A percentile compares a stretch with the other conserved stretches of the same genome.
Evolutionary conservation across 2,797 vertebrate species (phyloP).

Genomic region (Cichlasoma orientale): DNA sequence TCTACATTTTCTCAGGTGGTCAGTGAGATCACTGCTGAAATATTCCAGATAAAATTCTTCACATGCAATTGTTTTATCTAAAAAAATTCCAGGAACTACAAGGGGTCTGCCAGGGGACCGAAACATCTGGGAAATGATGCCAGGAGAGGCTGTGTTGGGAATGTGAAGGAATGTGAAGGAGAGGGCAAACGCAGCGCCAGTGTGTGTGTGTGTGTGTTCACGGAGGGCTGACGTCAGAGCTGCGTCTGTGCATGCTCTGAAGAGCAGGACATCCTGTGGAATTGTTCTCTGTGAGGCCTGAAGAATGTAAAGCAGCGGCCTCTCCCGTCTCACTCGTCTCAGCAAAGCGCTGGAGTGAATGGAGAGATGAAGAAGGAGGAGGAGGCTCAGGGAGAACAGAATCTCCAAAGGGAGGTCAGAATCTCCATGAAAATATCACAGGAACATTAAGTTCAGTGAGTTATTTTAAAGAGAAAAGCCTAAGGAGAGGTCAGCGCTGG

Average conservation of each 20-base stretch:
- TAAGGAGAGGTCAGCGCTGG: background rate
- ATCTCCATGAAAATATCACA: slow-evolving; percentile 1
- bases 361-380: background rate
- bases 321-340: slow-evolving; percentile 29
- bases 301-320: slow-evolving; percentile 65
- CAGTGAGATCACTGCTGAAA: background rate
- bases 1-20: background rate
- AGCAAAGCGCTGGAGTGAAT: slow-evolving; percentile 3
- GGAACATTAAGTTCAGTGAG: background rate
- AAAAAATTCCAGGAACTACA: slow-evolving; percentile 15
- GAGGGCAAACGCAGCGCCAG: slow-evolving; percentile 5
- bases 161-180: slow-evolving; percentile 49
- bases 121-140: slow-evolving; percentile 57
- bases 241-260: slow-evolving; percentile 64
- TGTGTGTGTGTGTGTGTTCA: slow-evolving; percentile 9
- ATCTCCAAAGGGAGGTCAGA: background rate
- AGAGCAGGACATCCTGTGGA: slow-evolving; percentile 76
- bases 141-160: slow-evolving; percentile 30
- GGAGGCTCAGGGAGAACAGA: background rate
- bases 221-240: slow-evolving; percentile 68
- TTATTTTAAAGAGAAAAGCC: background rate
- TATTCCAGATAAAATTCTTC: background rate
- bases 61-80: background rate
- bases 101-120: slow-evolving; percentile 42
- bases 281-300: slow-evolving; percentile 54